Conservation (phyloP, 2,113 vertebrate species). For the Telmatochromis bifrenatus region DNA sequence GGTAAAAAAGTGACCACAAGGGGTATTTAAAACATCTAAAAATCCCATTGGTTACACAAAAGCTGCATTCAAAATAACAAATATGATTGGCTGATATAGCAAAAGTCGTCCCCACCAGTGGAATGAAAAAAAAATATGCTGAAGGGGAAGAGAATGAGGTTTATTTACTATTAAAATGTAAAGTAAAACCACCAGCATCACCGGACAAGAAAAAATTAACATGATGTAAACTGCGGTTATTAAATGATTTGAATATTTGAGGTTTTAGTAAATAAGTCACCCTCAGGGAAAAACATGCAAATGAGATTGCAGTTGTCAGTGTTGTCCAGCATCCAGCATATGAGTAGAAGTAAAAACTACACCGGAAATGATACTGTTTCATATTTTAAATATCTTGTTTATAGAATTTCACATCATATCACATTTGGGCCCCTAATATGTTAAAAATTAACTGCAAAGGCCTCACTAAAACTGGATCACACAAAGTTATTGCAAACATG, state of each 20-base stretch:
- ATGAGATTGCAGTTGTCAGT: not conserved
- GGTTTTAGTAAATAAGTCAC: not conserved
- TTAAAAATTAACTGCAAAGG: not conserved
- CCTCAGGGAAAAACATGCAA: not conserved
- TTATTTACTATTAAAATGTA: constrained; percentile 54
- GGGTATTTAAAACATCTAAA: not conserved
- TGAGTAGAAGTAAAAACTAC: not conserved
- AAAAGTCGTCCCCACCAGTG: not conserved
- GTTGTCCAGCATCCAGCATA: not conserved
- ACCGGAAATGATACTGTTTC: not conserved
- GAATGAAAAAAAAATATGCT: not conserved
- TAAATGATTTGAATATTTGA: not conserved
- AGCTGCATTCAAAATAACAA: constrained; percentile 39
- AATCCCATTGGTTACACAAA: constrained; percentile 46
- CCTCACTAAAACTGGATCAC: not conserved
- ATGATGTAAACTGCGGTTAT: not conserved
- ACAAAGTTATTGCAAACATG: not conserved
- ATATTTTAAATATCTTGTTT: not conserved
- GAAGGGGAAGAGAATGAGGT: not conserved
- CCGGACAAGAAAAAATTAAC: not conserved
- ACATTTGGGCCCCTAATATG: not conserved
- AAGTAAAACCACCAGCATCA: constrained; percentile 8
- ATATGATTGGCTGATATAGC: constrained; percentile 37
- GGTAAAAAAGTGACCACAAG: constrained; percentile 10
- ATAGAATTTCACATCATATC: not conserved